Conservation (phyloP, 2,888 invertebrate genomes). For the Agrotis ipsilon region DNA sequence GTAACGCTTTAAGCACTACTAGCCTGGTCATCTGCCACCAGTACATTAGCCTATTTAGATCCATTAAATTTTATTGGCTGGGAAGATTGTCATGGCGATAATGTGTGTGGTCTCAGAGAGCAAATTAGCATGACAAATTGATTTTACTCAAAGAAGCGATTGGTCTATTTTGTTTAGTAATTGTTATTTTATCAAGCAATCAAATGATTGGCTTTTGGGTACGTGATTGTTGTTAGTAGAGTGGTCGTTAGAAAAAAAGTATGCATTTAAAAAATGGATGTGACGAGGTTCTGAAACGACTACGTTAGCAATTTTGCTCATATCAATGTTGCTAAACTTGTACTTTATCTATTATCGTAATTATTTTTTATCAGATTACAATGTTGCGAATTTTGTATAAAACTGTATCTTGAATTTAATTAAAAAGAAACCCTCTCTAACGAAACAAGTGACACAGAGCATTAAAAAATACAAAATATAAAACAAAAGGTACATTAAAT, state of each 20-base stretch:
- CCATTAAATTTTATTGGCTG: slow-evolving; percentile 60
- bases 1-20: slow-evolving; percentile 33
- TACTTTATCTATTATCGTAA: too few species aligned
- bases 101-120: slow-evolving; percentile 32
- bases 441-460: slow-evolving; percentile 3
- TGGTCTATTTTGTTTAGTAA: slow-evolving; percentile 32
- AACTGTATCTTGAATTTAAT: too few species aligned
- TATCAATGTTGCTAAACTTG: too few species aligned
- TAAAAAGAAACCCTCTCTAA: not conserved
- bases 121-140: slow-evolving; percentile 52
- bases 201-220: slow-evolving; percentile 15
- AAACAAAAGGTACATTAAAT: slow-evolving; percentile 18
- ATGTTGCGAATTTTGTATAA: too few species aligned
- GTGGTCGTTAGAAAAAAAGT: not conserved
- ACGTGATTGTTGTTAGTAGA: slow-evolving; percentile 8
- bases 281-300: too few species aligned
- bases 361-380: not conserved
- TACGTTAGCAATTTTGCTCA: too few species aligned
- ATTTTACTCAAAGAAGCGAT: slow-evolving; percentile 14
- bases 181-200: slow-evolving; percentile 36
- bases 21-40: slow-evolving; percentile 37
- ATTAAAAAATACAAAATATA: slow-evolving; percentile 26
- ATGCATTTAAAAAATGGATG: not conserved
- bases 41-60: slow-evolving; percentile 49
- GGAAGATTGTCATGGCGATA: slow-evolving; percentile 53